Percentiles rank a stretch among this genome's conserved stretches.
Conservation (phyloP, 2,888 invertebrate species). For the Noctua fimbriata region DNA sequence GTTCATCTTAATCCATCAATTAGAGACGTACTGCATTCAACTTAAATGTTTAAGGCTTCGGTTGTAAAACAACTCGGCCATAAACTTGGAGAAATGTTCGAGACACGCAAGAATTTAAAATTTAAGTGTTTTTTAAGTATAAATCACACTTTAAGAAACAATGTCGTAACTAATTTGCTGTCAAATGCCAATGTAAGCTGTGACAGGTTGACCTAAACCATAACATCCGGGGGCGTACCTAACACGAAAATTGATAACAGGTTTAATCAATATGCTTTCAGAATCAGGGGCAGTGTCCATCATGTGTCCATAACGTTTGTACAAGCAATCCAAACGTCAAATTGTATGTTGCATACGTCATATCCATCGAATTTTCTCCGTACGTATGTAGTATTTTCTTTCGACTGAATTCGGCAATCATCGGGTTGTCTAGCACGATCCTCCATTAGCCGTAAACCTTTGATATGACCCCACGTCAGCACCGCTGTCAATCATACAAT, state of each 20-base stretch:
- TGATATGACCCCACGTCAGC: slow-evolving; percentile 48
- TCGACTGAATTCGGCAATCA: slow-evolving; percentile 14
- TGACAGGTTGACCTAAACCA: background rate
- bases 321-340: slow-evolving; percentile 3
- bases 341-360: background rate
- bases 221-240: background rate
- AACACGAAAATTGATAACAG: background rate
- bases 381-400: slow-evolving; percentile 16
- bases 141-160: background rate
- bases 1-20: slow-evolving; percentile 66
- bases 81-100: slow-evolving; percentile 48
- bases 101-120: slow-evolving; percentile 14
- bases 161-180: background rate
- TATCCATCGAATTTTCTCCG: slow-evolving; percentile 10
- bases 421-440: slow-evolving; percentile 34
- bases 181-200: background rate
- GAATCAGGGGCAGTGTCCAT: background rate
- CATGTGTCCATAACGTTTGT: background rate
- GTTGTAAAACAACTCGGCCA: slow-evolving; percentile 49
- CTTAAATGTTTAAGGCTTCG: slow-evolving; percentile 54
- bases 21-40: slow-evolving; percentile 57
- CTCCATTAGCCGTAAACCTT: slow-evolving; percentile 48
- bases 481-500: slow-evolving; percentile 64
- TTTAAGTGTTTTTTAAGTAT: background rate
- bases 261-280: slow-evolving; percentile 9